These are phyloP conservation scores for Nothoprocta pentlandii DNA, from an alignment of 2,113 vertebrate genomes.

Conservation along the genomic window DNA sequence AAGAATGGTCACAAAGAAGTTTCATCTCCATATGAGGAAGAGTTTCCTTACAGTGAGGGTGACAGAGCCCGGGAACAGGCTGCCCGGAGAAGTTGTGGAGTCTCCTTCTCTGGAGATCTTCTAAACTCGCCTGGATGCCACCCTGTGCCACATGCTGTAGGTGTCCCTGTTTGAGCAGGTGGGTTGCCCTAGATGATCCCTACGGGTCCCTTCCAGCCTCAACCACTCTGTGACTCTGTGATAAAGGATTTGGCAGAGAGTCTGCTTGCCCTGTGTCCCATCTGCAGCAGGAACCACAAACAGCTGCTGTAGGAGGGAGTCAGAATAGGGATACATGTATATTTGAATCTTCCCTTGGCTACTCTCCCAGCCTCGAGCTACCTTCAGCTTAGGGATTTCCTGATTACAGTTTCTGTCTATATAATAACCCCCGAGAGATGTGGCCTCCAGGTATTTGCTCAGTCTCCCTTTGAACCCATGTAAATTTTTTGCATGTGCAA, in stretches of 20 bases:
- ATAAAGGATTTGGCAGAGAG: not conserved
- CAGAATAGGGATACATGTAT: not conserved
- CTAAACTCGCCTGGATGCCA: no score
- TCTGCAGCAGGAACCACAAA: not conserved
- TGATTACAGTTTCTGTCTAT: not conserved
- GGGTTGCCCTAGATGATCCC: no score
- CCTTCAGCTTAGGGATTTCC: not conserved
- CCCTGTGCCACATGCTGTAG: no score
- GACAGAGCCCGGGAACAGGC: no score
- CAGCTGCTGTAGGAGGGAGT: not conserved
- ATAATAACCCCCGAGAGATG: not conserved
- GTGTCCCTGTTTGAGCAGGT: no score
- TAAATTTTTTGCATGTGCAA: not conserved
- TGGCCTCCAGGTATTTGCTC: constrained; percentile 39
- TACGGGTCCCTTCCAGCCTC: no score
- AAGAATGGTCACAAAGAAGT: not conserved
- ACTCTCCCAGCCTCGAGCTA: not conserved
- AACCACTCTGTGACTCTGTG: no score
- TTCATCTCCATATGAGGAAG: no score
- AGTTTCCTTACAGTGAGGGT: no score
- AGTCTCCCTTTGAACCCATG: constrained; percentile 26
- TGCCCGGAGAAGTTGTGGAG: no score
- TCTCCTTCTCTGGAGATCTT: no score
- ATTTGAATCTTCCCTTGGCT: not conserved
- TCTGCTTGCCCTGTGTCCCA: rapidly evolving